These are phyloP conservation scores for Papilio protenor DNA, from an alignment of 2,888 invertebrate genomes.

Conservation along the genomic window DNA sequence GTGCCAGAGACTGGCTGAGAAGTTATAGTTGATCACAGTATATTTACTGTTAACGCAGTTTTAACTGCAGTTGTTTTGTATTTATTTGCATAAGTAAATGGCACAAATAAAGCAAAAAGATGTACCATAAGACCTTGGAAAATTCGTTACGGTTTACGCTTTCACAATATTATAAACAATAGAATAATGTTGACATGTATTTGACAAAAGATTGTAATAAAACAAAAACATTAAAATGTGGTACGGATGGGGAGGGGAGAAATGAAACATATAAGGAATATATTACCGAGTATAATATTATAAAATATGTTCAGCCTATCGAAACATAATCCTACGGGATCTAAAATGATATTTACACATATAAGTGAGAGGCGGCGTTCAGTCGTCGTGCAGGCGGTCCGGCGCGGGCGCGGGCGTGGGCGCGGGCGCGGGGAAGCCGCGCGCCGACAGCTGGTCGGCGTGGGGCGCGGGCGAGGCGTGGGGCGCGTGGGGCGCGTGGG, in stretches of 20 bases:
- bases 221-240: neutral
- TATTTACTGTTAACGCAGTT: neutral
- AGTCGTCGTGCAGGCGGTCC: slow-evolving; percentile 63
- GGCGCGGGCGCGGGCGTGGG: too few relatives aligned
- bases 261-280: slow-evolving; percentile 44
- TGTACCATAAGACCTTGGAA: neutral
- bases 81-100: neutral
- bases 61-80: neutral
- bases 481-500: slow-evolving; percentile 52
- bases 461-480: slow-evolving; percentile 4
- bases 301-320: slow-evolving; percentile 83
- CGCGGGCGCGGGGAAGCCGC: slow-evolving; percentile 59
- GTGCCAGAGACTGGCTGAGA: neutral
- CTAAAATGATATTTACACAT: slow-evolving; percentile 77
- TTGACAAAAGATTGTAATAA: neutral
- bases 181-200: slow-evolving; percentile 1
- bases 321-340: slow-evolving; percentile 80
- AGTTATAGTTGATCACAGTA: neutral
- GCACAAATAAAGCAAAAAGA: neutral
- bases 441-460: slow-evolving; percentile 59
- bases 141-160: neutral
- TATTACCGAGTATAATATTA: slow-evolving; percentile 76
- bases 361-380: slow-evolving; percentile 66
- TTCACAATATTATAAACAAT: neutral
- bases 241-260: neutral